These are phyloP conservation scores for Siderastrea siderea DNA, from an alignment of 92 coral and sea anemone species.

Conservation along the genomic window DNA sequence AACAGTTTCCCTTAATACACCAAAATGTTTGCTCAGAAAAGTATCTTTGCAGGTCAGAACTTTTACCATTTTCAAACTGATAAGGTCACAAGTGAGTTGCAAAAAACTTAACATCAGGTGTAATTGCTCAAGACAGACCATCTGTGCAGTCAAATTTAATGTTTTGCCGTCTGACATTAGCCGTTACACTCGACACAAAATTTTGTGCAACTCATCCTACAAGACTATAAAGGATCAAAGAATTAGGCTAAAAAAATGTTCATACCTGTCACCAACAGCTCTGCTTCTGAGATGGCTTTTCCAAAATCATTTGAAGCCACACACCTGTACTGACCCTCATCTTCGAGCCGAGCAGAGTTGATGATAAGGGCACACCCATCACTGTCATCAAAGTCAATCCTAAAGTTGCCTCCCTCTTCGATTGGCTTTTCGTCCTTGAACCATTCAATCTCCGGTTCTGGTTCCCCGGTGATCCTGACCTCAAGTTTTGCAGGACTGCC, in stretches of 20 bases:
- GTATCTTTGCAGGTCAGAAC: too few species aligned
- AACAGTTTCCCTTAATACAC: too few species aligned
- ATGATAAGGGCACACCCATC: constrained; percentile 83
- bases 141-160: too few species aligned
- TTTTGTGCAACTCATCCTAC: too few species aligned
- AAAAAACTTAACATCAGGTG: too few species aligned
- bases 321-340: constrained; percentile 85
- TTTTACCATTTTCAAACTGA: too few species aligned
- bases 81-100: too few species aligned
- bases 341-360: constrained; percentile 64
- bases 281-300: constrained; percentile 81
- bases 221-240: background rate
- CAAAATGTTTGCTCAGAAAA: too few species aligned
- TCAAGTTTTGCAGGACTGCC: constrained; percentile 83
- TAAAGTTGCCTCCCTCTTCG: constrained; percentile 77
- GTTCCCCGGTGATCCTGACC: constrained; percentile 83
- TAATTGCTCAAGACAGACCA: too few species aligned
- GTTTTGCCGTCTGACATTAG: too few species aligned
- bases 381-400: constrained; percentile 90
- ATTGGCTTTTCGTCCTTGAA: constrained; percentile 85
- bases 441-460: constrained; percentile 93
- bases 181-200: too few species aligned
- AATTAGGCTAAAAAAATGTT: constrained; percentile 2
- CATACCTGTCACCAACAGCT: constrained; percentile 76
- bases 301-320: constrained; percentile 92